Percentiles rank a stretch among this genome's conserved stretches.
Evolutionary conservation across 2,797 vertebrate genomes (phyloP).

Genomic region (Distichodus sexfasciatus): DNA sequence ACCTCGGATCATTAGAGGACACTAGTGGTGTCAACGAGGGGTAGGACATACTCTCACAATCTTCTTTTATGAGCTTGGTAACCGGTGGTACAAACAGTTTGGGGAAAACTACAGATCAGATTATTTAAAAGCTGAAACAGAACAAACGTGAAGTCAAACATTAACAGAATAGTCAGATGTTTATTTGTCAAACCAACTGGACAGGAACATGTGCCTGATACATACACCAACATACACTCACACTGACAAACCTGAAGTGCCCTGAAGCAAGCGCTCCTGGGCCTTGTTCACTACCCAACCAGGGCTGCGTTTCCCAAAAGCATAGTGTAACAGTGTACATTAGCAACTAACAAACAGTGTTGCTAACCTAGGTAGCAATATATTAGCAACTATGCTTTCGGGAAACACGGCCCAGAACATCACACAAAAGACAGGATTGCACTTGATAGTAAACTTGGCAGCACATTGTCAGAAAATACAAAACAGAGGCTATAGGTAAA

Average conservation of each 20-base stretch:
- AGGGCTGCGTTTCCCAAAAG: too few species aligned
- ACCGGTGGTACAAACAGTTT: too few species aligned
- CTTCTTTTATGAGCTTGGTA: too few species aligned
- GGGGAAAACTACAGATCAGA: too few species aligned
- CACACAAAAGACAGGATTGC: constrained; percentile 39
- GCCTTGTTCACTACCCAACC: background rate
- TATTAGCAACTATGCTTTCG: too few species aligned
- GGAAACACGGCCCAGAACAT: background rate
- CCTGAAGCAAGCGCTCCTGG: too few species aligned
- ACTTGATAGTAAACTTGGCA: constrained; percentile 47
- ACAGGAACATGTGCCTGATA: constrained; percentile 28
- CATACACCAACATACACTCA: background rate
- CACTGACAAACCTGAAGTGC: background rate
- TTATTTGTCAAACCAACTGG: constrained; percentile 58
- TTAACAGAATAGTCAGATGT: background rate
- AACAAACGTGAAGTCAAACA: background rate
- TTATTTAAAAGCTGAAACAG: background rate
- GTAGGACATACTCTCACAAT: too few species aligned
- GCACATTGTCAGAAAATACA: constrained; percentile 47
- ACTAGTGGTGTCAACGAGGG: too few species aligned
- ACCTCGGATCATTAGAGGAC: too few species aligned
- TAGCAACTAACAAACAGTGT: too few species aligned
- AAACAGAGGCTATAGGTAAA: constrained; percentile 56
- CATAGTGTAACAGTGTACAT: too few species aligned
- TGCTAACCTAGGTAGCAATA: too few species aligned